Percentiles rank a stretch among this genome's conserved stretches.
Evolutionary conservation across 2,797 vertebrate genomes (phyloP).

Genomic region (Anguilla pacifica): DNA sequence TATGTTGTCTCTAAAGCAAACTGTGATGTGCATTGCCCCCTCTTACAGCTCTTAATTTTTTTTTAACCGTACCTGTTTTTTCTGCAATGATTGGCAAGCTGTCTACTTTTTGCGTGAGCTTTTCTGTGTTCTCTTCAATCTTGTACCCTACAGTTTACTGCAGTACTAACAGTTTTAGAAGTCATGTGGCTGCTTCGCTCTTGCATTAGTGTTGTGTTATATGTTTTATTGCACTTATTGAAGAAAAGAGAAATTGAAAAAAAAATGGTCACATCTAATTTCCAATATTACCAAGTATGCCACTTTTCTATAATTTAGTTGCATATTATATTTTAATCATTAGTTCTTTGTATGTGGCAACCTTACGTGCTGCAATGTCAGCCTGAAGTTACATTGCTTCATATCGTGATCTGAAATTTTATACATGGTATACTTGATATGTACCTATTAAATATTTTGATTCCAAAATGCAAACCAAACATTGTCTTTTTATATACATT

Average conservation of each 20-base stretch:
- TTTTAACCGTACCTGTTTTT: constrained; percentile 49
- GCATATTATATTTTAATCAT: constrained; percentile 81
- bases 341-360: constrained; percentile 82
- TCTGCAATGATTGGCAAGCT: constrained; percentile 77
- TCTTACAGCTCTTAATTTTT: constrained; percentile 62
- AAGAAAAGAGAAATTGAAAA: constrained; percentile 69
- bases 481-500: background rate
- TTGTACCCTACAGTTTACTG: constrained; percentile 81
- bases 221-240: constrained; percentile 86
- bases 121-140: constrained; percentile 72
- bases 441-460: constrained; percentile 99
- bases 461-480: constrained; percentile 74
- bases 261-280: constrained; percentile 67
- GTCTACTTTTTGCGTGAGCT: constrained; percentile 79
- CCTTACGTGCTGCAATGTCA: constrained; percentile 77
- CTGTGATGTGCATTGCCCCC: constrained; percentile 84
- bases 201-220: constrained; percentile 88
- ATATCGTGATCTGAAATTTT: constrained; percentile 99
- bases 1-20: constrained; percentile 69
- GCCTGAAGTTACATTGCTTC: constrained; percentile 88
- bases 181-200: constrained; percentile 91
- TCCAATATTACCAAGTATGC: constrained; percentile 76
- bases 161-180: constrained; percentile 86
- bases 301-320: constrained; percentile 83
- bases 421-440: constrained; percentile 95